Base-by-base conservation (phyloP, 2,888 invertebrate genomes). In the Drosophila prolongata region DNA sequence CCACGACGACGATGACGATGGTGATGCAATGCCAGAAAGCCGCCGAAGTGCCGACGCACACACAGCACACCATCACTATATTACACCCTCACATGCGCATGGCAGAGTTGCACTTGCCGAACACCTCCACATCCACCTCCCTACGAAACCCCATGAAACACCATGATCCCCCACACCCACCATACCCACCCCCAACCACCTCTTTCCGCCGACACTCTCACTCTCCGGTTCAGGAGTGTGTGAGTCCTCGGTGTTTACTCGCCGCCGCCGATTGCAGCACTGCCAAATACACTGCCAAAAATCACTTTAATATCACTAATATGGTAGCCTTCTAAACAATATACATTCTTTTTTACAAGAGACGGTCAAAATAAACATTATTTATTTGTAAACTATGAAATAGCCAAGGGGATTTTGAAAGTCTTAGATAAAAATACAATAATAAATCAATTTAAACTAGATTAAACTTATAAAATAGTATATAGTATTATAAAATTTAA, bases 11-110 rank as follows among this genome's bases (percentile, higher is more conserved):
- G 50, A 58, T 55, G 53, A 57, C 47, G 40, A 44, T 54, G 69
- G 35, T 58, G 59, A 72, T 54, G 65, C 68, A 83, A 80, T 83
- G 35, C 77, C 79, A 78, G 87, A 75, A 82, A 82, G 78, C 74
- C 79, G 47, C 60, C 61, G 68, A 65, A 60, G 64, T 70, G 71
- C 56, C 19, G 40, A 42, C 47, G 47, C 54, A 49, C 54, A 40
- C 60, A 44, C 37, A 54, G 46, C 40, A 30, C 54, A 55, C 44
- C 35, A 38, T 34, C 56, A 53, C 46, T 52, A 34, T 46, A 19
- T 30, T 30, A 30, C 49, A 46, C 44, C 42, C 34, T 42, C 40
- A 67, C 57, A 74, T 55, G 57, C 50, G 54, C 43, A 55, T 50
- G 57, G 53, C 57, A 54, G 54, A 65, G 54, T 40, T 70, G 69